Base-by-base conservation (phyloP, 2,797 vertebrate genomes). In the Fundulus diaphanus region DNA sequence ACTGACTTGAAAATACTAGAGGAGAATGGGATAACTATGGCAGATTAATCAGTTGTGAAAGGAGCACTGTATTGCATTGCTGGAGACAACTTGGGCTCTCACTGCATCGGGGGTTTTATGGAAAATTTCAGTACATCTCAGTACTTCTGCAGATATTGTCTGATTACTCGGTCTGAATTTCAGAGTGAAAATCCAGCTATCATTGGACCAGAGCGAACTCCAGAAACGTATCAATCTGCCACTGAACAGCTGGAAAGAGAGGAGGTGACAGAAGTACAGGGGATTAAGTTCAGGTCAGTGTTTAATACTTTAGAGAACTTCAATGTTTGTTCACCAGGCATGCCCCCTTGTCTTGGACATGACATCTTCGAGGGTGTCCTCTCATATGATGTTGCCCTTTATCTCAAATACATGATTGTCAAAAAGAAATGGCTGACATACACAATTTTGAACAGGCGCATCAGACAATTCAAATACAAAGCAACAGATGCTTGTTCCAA, bases 1-100 rank as follows among this genome's bases (percentile, higher is more conserved):
- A 3, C 1, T 22, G 81, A 87, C 31, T 68, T 87, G 52, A 85
- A 85, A 35, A 18, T 68, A 27, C 31, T 86, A 15, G 77, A 83
- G 29, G 68, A 79, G 6, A 79, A 75, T 75, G 70, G 74, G 7
- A 81, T 81, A 13, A 40, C 57, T 2, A 22, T 40, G 16, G 42
- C 37, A 74, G 68, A 78, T 71, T 65, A n/a, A n/a, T n/a, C n/a
- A n/a, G n/a, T n/a, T n/a, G n/a, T n/a, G n/a, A n/a, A n/a, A n/a
- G n/a, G n/a, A n/a, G n/a, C n/a, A n/a, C n/a, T n/a, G n/a, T n/a
- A n/a, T n/a, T n/a, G n/a, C n/a, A n/a, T n/a, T n/a, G n/a, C n/a
- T n/a, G n/a, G n/a, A n/a, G n/a, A n/a, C n/a, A n/a, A n/a, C n/a
- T n/a, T n/a, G n/a, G n/a, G n/a, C n/a, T n/a, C n/a, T n/a, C n/a